A percentile compares a stretch with the other conserved stretches of the same genome.
Conservation (phyloP, 2,113 vertebrate species). For the Physeter macrocephalus region DNA sequence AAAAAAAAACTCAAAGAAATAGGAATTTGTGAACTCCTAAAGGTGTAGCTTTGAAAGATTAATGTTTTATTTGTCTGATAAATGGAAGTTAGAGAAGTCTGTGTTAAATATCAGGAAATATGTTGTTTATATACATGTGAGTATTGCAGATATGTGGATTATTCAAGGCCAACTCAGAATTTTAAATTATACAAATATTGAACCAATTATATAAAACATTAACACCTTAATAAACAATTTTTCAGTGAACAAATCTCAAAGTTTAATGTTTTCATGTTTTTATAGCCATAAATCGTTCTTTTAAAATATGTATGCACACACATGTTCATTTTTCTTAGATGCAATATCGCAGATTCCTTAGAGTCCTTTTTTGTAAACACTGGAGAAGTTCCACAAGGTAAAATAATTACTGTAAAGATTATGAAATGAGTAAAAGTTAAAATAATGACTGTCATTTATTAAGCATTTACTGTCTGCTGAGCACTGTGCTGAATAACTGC, state of each 20-base stretch:
- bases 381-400: background rate
- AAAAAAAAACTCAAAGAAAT: background rate
- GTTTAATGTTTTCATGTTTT: background rate
- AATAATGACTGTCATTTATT: background rate
- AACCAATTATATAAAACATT: background rate
- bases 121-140: background rate
- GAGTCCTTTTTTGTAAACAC: background rate
- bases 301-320: background rate
- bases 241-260: background rate
- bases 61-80: background rate
- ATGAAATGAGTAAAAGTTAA: background rate
- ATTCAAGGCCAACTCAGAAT: background rate
- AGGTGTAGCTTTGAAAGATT: background rate
- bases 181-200: background rate
- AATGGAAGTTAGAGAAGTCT: background rate
- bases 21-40: background rate
- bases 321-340: background rate
- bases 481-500: background rate
- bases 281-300: background rate
- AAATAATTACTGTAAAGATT: background rate
- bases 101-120: background rate
- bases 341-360: background rate
- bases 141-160: background rate
- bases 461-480: background rate
- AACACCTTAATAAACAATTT: constrained; percentile 34